Percentiles rank a stretch among this genome's conserved stretches.
Evolutionary conservation across 2,888 invertebrate species (phyloP).

Genomic region (Ophioninae sp.): DNA sequence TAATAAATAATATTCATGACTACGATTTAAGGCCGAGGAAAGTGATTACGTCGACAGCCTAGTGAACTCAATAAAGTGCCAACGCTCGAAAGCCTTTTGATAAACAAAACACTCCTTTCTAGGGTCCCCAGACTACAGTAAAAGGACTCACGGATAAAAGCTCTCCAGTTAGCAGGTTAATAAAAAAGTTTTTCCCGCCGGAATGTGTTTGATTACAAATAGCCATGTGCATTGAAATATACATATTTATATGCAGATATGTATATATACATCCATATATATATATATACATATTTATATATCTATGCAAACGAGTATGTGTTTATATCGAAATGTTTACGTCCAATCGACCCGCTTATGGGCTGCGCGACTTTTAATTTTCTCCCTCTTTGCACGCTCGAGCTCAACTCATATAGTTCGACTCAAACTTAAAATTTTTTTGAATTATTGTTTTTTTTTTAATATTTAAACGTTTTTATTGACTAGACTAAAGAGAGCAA

Average conservation of each 20-base stretch:
- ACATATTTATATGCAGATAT: not conserved
- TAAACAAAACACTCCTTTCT: not conserved
- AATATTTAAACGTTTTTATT: no score
- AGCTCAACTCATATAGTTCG: no score
- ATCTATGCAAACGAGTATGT: not conserved
- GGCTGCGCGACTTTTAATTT: no score
- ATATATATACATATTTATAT: not conserved
- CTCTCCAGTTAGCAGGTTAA: not conserved
- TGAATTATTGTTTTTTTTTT: no score
- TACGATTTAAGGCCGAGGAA: not conserved
- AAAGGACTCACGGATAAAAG: not conserved
- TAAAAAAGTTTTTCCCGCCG: not conserved
- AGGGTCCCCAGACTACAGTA: not conserved
- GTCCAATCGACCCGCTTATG: not conserved
- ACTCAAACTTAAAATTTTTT: no score
- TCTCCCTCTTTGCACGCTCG: no score
- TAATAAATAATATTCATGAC: not conserved
- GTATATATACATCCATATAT: not conserved
- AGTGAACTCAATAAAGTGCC: not conserved
- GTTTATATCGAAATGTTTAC: not conserved
- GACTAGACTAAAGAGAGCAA: no score
- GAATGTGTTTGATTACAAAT: not conserved
- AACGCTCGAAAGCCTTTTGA: not conserved
- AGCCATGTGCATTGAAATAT: not conserved
- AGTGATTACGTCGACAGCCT: not conserved